Base-by-base conservation (phyloP, 2,888 invertebrate species). In the Osmoderma eremita region DNA sequence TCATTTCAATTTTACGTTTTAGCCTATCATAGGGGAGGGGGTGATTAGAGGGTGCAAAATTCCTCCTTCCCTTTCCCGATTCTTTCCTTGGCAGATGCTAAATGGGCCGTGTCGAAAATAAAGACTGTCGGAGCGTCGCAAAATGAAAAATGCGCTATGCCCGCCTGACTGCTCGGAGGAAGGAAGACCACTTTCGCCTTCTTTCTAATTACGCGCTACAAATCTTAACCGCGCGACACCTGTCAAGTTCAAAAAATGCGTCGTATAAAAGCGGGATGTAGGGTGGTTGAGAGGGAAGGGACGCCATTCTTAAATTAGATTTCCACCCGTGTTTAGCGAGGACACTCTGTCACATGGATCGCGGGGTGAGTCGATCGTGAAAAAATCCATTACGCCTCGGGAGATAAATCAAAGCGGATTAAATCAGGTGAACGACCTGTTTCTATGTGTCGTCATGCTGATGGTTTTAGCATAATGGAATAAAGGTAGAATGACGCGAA, bases 141-240 rank as follows among this genome's bases (percentile, higher is more conserved):
- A 72, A 75, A 75, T 77, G 76, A 76, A 76, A 78, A 78, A 76
- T 78, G 77, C 76, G 77, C n/a, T n/a, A n/a, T n/a, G n/a, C n/a
- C n/a, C 75, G 72, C 77, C 76, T 77, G 77, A 76, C 76, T 76
- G 75, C 74, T 76, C 75, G 75, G 74, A 75, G 73, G n/a, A n/a
- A n/a, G 76, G 75, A 51, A 51, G 51, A 51, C 78, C 77, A 77
- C 78, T 79, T 78, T 79, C 79, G 77, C 77, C 78, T 80, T 80
- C 78, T 79, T 80, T 80, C 79, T 81, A 81, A 81, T 81, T 81
- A 80, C 80, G 74, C 77, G 76, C 79, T 78, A 81, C 81, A 81
- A 81, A 81, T 81, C 80, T 81, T 79, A 78, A 77, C 76, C 75
- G 75, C 76, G 8, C 10, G 79, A 78, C 78, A 79, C 79, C 80